Evolutionary conservation across 1,140 invertebrate genomes (phyloP), one percentile per base, ranked within the genome.

Genomic region (Macrobrachium rosenbergii): DNA sequence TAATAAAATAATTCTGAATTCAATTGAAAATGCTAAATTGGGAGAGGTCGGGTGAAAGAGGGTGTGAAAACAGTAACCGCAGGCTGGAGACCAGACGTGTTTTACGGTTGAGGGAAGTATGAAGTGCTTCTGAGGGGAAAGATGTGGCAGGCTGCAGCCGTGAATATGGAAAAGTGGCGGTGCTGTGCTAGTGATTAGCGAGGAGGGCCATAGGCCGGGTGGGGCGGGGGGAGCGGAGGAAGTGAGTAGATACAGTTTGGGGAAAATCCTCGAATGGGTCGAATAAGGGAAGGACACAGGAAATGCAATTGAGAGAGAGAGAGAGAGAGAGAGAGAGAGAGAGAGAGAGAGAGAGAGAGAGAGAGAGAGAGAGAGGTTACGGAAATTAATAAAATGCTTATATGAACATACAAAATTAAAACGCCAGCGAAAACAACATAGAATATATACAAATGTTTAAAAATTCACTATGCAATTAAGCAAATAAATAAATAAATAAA

Each of bases 111-210:
- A 37, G 67, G 69, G 82, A 76, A 83, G 75, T 21, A 62, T 76
- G 52, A 63, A 76, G 72, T 63, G 82, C 82, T 58, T n/a, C 21
- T 5, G 16, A 72, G 67, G 72, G 28, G 59, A 67, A 45, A 67
- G n/a, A 63, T 37, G 60, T 63, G 78, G 28, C 75, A 79, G 17
- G 19, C 19, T 52, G 52, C 23, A 58, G 17, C 19, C 23, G 69
- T 83, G 82, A 83, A 83, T 83, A 83, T 83, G 82, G 72, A 76
- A 83, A 63, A 83, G 78, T 79, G 60, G 77, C 28, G 52, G 52
- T 52, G 52, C 52, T 52, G 52, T 52, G 52, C 52, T 52, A 52
- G 52, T 52, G 52, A 52, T 52, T 52, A 52, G 52, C 52, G 52
- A 52, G 52, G 52, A 52, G 12, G 52, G 52, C 52, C 7, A 52